Evolutionary conservation across 30 jellyfish, hydroid and myxozoan species (phyloP), one percentile per base, ranked within the genome.

Genomic region (Aurelia aurita): DNA sequence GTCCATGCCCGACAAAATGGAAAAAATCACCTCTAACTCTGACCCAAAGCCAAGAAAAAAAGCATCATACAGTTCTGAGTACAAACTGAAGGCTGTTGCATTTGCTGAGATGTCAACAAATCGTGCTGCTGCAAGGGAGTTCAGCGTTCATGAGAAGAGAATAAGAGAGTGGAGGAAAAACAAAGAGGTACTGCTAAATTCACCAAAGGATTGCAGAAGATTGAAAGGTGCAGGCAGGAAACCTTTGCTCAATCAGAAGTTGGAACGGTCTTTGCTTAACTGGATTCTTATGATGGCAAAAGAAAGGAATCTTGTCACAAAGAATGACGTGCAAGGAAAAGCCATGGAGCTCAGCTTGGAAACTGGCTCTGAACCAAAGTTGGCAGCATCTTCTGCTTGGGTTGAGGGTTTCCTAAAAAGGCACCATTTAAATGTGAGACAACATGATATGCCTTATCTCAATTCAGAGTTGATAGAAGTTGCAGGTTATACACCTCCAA

Each of bases 191-290:
- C 66, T 83, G 62, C 39, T 83, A 70, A 27, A 74, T 31, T 83
- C 93, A 28, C 93, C 93, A 59, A 83, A 71, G 72, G 93, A 83
- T 29, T 68, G 93, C 44, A 83, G 83, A 62, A 83, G 93, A 31
- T 59, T 83, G 49, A 83, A 74, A 49, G 93, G 93, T 31, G 93
- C 93, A 49, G 93, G 93, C 26, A 69, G 93, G 46, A 83, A 71
- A 72, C 86, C 86, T 2, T 32, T 69, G 19, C 28, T 71, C 47
- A 71, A 70, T 55, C 67, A 69, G 46, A 76, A 63, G 69, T 51
- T 83, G 61, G 93, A 83, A 28, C 72, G 28, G 39, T 32, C 61
- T 7, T 49, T 83, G 44, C 72, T 29, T 62, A 66, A 70, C 44
- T 83, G 93, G 93, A 51, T 83, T 14, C 12, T 83, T 7, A 16